phyloP scores from a whole-genome alignment of 2,888 invertebrate species.

The Megastigmus dorsalis region DNA sequence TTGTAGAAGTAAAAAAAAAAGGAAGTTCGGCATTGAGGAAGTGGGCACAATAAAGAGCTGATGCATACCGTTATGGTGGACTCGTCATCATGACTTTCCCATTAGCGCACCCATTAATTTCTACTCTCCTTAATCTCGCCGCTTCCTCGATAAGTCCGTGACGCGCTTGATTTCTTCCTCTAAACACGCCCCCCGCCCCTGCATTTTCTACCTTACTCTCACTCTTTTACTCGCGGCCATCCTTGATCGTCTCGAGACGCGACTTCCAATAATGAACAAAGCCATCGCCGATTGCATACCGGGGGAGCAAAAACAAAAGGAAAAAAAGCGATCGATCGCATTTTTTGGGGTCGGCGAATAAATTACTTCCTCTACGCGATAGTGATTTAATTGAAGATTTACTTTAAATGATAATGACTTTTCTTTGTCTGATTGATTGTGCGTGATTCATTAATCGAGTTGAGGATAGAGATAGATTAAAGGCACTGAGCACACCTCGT shows the following conservation, averaged over 20 bases:
- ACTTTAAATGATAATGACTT: too few species aligned
- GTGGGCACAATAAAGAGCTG: too few species aligned
- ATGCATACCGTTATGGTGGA: neutral
- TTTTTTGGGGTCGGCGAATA: conserved; percentile 4
- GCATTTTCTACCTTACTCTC: too few species aligned
- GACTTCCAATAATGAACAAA: conserved; percentile 26
- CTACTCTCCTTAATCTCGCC: conserved; percentile 14
- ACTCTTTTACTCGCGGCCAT: too few species aligned
- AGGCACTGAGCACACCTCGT: too few species aligned
- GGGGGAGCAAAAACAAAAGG: too few species aligned
- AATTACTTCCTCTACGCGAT: conserved; percentile 30
- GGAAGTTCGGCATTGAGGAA: too few species aligned
- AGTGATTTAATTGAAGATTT: conserved; percentile 8
- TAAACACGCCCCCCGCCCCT: neutral
- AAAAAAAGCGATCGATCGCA: too few species aligned
- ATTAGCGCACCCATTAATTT: conserved; percentile 38
- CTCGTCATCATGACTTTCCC: conserved; percentile 19
- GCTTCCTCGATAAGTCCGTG: neutral
- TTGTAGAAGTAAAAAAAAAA: too few species aligned
- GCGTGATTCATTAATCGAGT: too few species aligned
- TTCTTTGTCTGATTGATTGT: too few species aligned
- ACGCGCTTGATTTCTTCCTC: neutral
- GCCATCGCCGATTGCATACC: neutral
- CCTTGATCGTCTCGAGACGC: neutral
- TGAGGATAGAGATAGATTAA: too few species aligned